phyloP scores from a whole-genome alignment of 2,113 vertebrate species.

The Laticauda colubrina region DNA sequence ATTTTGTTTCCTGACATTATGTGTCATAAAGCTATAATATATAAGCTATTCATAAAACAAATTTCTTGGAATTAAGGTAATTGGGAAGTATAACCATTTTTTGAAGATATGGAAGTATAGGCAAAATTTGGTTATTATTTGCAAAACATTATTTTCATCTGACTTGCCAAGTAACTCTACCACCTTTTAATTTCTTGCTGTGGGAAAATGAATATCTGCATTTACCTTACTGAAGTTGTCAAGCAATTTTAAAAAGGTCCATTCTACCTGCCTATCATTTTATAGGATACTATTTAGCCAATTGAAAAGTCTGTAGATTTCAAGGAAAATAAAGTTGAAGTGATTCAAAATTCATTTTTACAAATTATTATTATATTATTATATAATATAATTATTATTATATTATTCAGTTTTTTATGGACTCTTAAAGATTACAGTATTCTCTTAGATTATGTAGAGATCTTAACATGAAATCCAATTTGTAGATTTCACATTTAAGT shows the following conservation, averaged over 20 bases:
- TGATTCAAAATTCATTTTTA: background rate
- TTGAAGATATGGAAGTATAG: background rate
- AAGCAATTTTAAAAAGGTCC: background rate
- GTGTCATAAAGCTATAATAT: no score
- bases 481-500: background rate
- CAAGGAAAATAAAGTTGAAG: background rate
- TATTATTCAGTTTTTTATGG: background rate
- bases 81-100: background rate
- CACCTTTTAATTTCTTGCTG: background rate
- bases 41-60: background rate
- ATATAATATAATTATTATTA: no score
- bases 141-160: background rate
- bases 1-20: background rate
- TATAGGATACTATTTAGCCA: background rate
- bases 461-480: background rate
- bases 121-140: background rate
- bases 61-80: background rate
- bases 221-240: background rate
- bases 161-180: background rate
- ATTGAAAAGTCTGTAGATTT: background rate
- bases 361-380: background rate
- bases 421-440: conserved; percentile 16
- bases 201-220: background rate
- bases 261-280: background rate
- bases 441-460: conserved; percentile 47